Evolutionary conservation across 2,113 vertebrate genomes (phyloP).

Genomic region (Dolichallabes microphthalmus): DNA sequence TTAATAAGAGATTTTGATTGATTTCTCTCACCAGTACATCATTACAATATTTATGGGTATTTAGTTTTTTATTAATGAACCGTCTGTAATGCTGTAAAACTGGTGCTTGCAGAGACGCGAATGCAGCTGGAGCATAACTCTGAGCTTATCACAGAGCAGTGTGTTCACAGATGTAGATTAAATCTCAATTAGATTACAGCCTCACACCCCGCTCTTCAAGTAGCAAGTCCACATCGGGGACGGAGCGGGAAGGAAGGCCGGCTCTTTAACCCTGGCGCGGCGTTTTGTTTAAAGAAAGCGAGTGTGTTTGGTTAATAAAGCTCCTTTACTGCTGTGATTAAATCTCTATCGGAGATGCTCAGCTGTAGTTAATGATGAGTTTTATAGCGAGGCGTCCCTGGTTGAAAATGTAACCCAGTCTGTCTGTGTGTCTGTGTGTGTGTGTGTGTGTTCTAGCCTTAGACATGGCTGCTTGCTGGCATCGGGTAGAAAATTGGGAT

Average conservation of each 20-base stretch:
- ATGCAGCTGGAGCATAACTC: background rate
- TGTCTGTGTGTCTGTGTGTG: background rate
- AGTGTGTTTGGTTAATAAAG: constrained; percentile 35
- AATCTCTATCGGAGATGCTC: constrained; percentile 27
- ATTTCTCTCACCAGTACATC: background rate
- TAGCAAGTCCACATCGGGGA: constrained; percentile 16
- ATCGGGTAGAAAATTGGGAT: background rate
- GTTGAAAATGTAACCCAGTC: background rate
- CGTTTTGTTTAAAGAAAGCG: constrained; percentile 14
- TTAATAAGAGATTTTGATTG: background rate
- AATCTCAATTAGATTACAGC: constrained; percentile 24
- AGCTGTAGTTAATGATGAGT: constrained; percentile 30
- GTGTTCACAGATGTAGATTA: constrained; percentile 24
- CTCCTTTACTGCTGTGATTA: constrained; percentile 41
- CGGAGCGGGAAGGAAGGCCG: background rate
- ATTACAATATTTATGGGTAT: background rate
- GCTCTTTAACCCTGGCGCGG: constrained; percentile 4
- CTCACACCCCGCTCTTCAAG: background rate
- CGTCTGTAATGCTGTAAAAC: background rate
- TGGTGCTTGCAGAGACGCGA: background rate
- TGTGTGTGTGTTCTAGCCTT: background rate
- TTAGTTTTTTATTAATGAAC: background rate
- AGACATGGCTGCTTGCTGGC: background rate
- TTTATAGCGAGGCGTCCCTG: constrained; percentile 24
- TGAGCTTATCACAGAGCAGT: background rate